Evolutionary conservation across 2,113 vertebrate genomes (phyloP).

Genomic region (Gavialis gangeticus): DNA sequence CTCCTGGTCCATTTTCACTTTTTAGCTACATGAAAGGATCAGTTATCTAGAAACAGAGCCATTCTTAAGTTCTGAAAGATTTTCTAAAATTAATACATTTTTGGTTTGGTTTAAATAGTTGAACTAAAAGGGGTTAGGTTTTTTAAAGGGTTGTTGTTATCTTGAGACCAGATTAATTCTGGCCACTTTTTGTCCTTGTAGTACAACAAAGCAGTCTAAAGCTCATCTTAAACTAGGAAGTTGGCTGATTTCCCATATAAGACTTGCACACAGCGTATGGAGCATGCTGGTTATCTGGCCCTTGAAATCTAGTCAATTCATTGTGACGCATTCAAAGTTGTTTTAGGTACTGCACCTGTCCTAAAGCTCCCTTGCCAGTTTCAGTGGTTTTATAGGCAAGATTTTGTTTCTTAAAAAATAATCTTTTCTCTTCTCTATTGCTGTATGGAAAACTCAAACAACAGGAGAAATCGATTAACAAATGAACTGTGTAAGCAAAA

Average conservation of each 20-base stretch:
- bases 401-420: background rate
- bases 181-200: constrained; percentile 20
- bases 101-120: constrained; percentile 20
- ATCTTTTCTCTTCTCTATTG: background rate
- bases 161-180: background rate
- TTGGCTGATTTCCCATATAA: background rate
- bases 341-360: background rate
- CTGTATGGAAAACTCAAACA: background rate
- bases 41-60: constrained; percentile 14
- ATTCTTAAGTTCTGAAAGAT: constrained; percentile 16
- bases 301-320: constrained; percentile 1
- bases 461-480: background rate
- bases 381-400: background rate
- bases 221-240: background rate
- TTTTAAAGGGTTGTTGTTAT: constrained; percentile 60
- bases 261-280: background rate
- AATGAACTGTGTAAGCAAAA: background rate
- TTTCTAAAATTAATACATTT: background rate
- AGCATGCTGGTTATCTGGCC: constrained; percentile 3
- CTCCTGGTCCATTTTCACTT: background rate
- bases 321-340: constrained; percentile 1
- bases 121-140: constrained; percentile 27
- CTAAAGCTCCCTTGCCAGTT: background rate
- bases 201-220: background rate
- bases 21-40: constrained; percentile 23